These are phyloP conservation scores for Aspidiotus destructor DNA, from an alignment of 2,888 invertebrate genomes.

Conservation along the genomic window DNA sequence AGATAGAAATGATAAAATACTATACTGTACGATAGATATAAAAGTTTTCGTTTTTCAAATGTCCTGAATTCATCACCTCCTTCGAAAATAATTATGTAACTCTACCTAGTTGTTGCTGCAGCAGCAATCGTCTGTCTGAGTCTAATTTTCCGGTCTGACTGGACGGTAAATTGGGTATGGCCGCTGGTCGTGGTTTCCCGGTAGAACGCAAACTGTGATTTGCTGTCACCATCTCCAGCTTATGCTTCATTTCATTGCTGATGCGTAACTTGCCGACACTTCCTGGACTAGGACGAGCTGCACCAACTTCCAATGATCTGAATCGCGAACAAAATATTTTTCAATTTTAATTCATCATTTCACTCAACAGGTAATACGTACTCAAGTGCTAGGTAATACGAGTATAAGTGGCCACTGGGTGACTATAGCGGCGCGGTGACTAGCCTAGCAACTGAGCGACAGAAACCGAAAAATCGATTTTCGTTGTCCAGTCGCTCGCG, in stretches of 20 bases:
- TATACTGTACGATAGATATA: no score
- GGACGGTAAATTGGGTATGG: constrained; percentile 38
- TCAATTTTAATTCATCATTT: no score
- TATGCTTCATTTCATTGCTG: constrained; percentile 83
- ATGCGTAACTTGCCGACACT: constrained; percentile 83
- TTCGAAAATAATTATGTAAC: background rate
- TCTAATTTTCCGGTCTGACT: constrained; percentile 66
- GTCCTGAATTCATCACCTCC: no score
- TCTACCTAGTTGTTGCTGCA: constrained; percentile 69
- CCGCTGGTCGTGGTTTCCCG: constrained; percentile 35
- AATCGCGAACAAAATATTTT: constrained; percentile 11
- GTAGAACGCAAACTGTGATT: constrained; percentile 75
- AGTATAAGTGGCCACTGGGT: no score
- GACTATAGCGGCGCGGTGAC: no score
- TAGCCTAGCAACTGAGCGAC: no score
- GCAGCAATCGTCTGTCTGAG: constrained; percentile 59
- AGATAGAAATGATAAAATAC: no score
- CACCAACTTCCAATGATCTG: constrained; percentile 66
- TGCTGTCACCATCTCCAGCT: constrained; percentile 78
- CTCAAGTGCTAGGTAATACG: no score
- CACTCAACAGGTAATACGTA: background rate
- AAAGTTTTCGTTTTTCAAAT: no score
- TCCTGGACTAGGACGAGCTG: constrained; percentile 70
- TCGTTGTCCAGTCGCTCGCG: no score
- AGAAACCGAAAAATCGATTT: no score